A percentile compares a stretch with the other conserved stretches of the same genome.
Conservation (phyloP, 2,797 vertebrate species). For the Crocidura indochinensis region DNA sequence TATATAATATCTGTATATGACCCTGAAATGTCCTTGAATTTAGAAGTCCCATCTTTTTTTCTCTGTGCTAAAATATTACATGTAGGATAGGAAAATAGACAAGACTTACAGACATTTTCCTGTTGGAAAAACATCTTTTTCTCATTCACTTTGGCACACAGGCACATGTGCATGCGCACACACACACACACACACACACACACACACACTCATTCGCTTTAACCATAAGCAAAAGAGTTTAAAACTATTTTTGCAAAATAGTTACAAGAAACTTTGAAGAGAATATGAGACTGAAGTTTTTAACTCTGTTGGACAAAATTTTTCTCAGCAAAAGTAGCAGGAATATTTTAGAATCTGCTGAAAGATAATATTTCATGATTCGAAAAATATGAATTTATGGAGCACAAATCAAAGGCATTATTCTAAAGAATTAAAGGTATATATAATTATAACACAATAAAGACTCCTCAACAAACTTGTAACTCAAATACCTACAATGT, state of each 20-base stretch:
- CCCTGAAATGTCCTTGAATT: constrained; percentile 29
- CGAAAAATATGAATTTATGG: background rate
- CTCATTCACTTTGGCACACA: too few species aligned
- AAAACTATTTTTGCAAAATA: background rate
- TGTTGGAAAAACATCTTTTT: constrained; percentile 21
- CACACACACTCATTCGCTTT: too few species aligned
- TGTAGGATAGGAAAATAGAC: constrained; percentile 35
- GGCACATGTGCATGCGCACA: too few species aligned
- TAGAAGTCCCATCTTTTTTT: constrained; percentile 50
- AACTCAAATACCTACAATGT: background rate
- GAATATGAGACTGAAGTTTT: constrained; percentile 26
- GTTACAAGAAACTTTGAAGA: constrained; percentile 18
- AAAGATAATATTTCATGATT: background rate
- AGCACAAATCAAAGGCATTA: background rate
- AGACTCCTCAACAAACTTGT: background rate
- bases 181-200: too few species aligned
- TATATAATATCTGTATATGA: constrained; percentile 63
- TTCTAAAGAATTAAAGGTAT: background rate
- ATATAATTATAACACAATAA: background rate
- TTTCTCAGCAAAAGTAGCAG: background rate
- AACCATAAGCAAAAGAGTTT: background rate
- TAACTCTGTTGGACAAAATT: background rate
- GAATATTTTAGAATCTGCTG: background rate
- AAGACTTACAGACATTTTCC: background rate
- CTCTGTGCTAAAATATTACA: constrained; percentile 1